Conservation (phyloP, 2,113 vertebrate species). For the Bagarius yarrelli region DNA sequence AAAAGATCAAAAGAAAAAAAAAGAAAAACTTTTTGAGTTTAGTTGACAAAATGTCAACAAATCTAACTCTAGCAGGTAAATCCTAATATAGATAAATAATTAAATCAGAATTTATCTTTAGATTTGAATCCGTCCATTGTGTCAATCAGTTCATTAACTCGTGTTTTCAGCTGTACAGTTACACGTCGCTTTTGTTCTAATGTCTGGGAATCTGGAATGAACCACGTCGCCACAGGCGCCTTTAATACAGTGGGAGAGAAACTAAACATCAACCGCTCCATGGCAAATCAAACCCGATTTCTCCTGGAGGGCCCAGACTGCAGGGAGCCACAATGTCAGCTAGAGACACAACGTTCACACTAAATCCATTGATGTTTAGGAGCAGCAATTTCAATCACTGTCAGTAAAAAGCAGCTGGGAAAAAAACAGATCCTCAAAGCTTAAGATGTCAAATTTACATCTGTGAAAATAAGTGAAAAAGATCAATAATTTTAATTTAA, state of each 20-base stretch:
- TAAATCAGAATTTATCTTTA: background rate
- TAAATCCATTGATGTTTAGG: background rate
- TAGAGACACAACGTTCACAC: background rate
- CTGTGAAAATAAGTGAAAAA: no score
- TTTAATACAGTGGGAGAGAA: background rate
- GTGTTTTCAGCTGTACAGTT: background rate
- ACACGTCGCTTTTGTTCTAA: conserved; percentile 15
- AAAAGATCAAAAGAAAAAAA: no score
- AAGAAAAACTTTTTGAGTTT: background rate
- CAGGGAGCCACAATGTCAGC: background rate
- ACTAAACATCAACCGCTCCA: background rate
- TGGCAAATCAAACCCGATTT: conserved; percentile 17
- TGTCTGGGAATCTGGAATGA: background rate
- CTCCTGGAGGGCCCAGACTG: background rate
- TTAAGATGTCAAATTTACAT: background rate
- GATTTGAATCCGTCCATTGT: background rate
- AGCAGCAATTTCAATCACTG: background rate
- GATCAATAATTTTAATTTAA: no score
- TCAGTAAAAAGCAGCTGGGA: background rate
- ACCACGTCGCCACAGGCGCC: background rate
- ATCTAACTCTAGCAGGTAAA: background rate
- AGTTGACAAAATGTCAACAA: background rate
- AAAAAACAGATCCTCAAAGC: background rate
- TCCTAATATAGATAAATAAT: background rate
- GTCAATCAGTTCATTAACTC: background rate